Base-by-base conservation (phyloP, 1,140 invertebrate genomes). In the Lysiphlebus fabarum region DNA sequence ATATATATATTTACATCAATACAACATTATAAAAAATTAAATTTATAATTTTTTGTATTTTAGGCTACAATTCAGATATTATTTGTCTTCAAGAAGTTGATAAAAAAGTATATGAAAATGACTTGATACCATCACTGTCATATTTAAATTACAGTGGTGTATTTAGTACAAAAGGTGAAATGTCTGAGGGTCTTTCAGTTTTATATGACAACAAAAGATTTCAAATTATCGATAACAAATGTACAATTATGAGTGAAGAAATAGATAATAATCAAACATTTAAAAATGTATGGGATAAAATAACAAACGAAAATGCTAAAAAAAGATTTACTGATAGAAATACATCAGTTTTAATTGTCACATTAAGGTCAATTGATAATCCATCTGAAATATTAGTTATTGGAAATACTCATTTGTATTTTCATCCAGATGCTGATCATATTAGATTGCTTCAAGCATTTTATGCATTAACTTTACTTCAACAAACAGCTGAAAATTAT, bases 81-180 rank as follows among this genome's bases (percentile, higher is more conserved):
- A 82, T 95, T 41, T 96, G 93, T 69, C 77, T 98, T 10, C 95
- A 98, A 86, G 95, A 98, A 84, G 91, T 96, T 0, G 94, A 96
- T 74, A 71, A 66, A 9, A 92, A 89, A 78, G 78, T 95, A 33
- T 96, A 88, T 72, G 72, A 87, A 12, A 71, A 84, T 64, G 88
- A 91, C 70, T 79, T 95, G n/a, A 63, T 76, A 40, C 85, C 86
- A 9, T 74, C 86, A 14, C 76, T 96, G 0, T 67, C 70, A 9
- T 59, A 67, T 7, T 60, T 83, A 7, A 81, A 84, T 6, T 84
- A 86, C 54, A 74, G 83, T 53, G 85, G 88, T 10, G 66, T 83
- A 51, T 87, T 87, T 69, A 81, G 83, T 65, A 81, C 83, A 48
- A 96, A 95, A 78, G 88, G 85, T 48, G 86, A 86, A 17, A 75